A percentile compares a stretch with the other conserved stretches of the same genome.
These are phyloP conservation scores for Symphodus melops DNA, from an alignment of 2,113 vertebrate genomes.

Conservation along the genomic window DNA sequence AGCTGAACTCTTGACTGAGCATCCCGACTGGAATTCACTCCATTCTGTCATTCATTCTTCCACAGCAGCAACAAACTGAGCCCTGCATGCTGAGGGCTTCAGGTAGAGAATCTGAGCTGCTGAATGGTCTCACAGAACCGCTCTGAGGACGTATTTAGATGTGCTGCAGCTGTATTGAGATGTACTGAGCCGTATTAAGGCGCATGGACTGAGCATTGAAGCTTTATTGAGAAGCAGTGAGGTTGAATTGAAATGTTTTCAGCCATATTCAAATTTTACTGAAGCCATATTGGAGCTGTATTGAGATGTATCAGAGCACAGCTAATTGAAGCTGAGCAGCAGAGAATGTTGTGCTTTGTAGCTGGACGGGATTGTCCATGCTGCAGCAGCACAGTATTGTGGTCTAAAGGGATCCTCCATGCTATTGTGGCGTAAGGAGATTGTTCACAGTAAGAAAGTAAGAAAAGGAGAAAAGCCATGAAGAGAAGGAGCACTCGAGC, in stretches of 20 bases:
- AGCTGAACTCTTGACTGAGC: constrained; percentile 75
- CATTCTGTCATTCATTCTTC: constrained; percentile 70
- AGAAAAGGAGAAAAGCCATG: constrained; percentile 71
- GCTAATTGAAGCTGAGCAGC: constrained; percentile 81
- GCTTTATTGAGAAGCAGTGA: constrained; percentile 73
- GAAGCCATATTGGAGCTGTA: constrained; percentile 62
- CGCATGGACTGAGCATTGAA: constrained; percentile 53
- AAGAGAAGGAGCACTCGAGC: constrained; percentile 70
- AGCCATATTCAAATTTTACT: constrained; percentile 77
- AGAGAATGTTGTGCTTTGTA: constrained; percentile 79
- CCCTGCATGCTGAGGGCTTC: constrained; percentile 41
- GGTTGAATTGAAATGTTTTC: constrained; percentile 81
- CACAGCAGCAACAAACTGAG: constrained; percentile 51
- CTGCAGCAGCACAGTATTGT: constrained; percentile 68
- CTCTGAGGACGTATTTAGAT: constrained; percentile 64
- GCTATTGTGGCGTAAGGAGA: constrained; percentile 77
- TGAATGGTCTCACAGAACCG: constrained; percentile 51
- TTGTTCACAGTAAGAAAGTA: constrained; percentile 70
- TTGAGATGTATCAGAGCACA: constrained; percentile 83
- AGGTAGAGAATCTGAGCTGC: constrained; percentile 55
- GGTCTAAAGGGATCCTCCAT: constrained; percentile 69
- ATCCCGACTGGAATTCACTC: constrained; percentile 64
- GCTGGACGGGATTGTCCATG: constrained; percentile 69
- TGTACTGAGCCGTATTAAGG: constrained; percentile 76
- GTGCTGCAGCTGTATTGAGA: constrained; percentile 69